These are phyloP conservation scores for Thysanoteuthis rhombus DNA, from an alignment of 2,888 invertebrate genomes.

Conservation along the genomic window DNA sequence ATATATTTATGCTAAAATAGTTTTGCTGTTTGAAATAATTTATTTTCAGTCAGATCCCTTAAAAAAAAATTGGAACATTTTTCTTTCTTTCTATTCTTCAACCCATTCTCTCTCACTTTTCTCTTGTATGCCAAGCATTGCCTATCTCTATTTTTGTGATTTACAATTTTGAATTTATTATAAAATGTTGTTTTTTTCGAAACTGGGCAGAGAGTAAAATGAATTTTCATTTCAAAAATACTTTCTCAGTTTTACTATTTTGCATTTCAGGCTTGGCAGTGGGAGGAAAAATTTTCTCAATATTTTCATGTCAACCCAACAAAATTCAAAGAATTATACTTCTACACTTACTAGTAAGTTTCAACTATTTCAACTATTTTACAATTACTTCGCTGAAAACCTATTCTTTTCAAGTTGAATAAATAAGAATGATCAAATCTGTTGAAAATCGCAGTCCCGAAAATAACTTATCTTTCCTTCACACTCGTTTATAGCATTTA, in stretches of 20 bases:
- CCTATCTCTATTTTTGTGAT: not conserved
- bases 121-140: not conserved
- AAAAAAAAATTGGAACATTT: too few relatives aligned
- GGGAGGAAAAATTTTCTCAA: not conserved
- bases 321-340: slow-evolving; percentile 22
- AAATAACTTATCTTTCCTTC: not conserved
- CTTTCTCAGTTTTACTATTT: not conserved
- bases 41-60: too few relatives aligned
- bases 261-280: not conserved
- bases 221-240: not conserved
- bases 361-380: not conserved
- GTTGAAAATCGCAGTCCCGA: not conserved
- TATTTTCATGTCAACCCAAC: not conserved
- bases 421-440: not conserved
- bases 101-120: not conserved
- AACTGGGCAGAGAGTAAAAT: not conserved
- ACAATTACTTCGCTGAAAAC: not conserved
- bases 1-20: too few relatives aligned
- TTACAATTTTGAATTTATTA: not conserved
- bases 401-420: not conserved
- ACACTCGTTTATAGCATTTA: not conserved
- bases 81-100: too few relatives aligned
- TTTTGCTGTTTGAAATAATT: too few relatives aligned
- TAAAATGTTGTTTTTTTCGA: not conserved
- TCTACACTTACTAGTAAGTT: slow-evolving; percentile 19